Evolutionary conservation across 2,797 vertebrate species (phyloP).

Genomic region (Serranus cabrilla): DNA sequence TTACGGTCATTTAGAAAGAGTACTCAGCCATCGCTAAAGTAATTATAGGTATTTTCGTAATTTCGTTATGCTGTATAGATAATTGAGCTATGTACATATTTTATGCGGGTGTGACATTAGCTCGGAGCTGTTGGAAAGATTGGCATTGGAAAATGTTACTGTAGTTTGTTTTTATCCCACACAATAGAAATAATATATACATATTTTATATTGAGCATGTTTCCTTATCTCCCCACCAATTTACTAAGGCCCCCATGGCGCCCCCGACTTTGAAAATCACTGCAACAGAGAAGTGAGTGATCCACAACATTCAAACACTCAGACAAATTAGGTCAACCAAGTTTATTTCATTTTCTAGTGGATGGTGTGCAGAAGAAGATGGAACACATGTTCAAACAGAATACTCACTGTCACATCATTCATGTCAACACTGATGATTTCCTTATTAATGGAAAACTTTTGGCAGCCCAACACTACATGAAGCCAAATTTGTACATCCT

Average conservation of each 20-base stretch:
- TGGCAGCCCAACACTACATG: conserved; percentile 46
- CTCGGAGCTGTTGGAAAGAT: neutral
- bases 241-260: no score
- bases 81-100: neutral
- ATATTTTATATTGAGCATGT: no score
- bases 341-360: conserved; percentile 57
- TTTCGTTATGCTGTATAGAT: no score
- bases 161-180: no score
- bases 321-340: conserved; percentile 39
- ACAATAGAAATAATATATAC: no score
- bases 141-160: neutral
- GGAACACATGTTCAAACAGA: conserved; percentile 40
- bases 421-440: conserved; percentile 37
- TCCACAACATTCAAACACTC: neutral
- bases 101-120: neutral
- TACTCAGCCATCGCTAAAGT: neutral
- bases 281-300: no score
- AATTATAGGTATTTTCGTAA: neutral
- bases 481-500: conserved; percentile 30
- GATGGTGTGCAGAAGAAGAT: conserved; percentile 46
- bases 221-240: no score
- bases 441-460: conserved; percentile 26
- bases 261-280: no score
- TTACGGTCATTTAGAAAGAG: neutral
- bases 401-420: conserved; percentile 37